Evolutionary conservation across 37 sponge, comb jelly and placozoan genomes (phyloP), one percentile per base, ranked within the genome.

Genomic region (Hexactinellida sp.): DNA sequence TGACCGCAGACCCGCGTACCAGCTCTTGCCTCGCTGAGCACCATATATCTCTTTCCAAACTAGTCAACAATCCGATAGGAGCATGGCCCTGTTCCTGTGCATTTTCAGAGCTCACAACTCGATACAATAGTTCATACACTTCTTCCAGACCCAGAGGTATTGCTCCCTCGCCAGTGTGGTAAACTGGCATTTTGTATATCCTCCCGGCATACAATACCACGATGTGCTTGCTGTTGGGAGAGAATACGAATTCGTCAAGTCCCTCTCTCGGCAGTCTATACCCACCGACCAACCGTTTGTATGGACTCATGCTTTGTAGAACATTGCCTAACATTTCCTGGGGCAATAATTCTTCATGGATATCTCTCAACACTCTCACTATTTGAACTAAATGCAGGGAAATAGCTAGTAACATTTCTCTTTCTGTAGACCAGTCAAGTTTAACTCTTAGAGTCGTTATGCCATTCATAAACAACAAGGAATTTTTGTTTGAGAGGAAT

Each of bases 291-390:
- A 84, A 87, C 85, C 71, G 35, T 23, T 38, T 37, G 82, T 91
- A 91, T 83, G 91, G 94, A 0, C 47, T 52, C 94, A 94, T 94
- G 37, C 92, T 88, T 82, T 89, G 82, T 30, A 92, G 94, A 24
- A 24, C 76, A 3, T 38, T 63, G 0, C 89, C 87, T 37, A 85
- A 85, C 36, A 86, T 39, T 54, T 91, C 94, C 37, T 86, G 87
- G 38, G 91, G 94, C 19, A 93, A 37, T 23, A 85, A 55, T 35
- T 90, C 90, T 39, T 92, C 90, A 54, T 0, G 52, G 52, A 34
- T 19, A 82, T 25, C 36, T 24, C 13, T 23, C 76, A 25, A 7
- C 76, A 63, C 5, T n/a, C 21, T n/a, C 21, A 47, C 52, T 16
- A 47, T 47, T 19, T 16, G 9, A 16, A 47, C 9, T 9, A 47